Evolutionary conservation across 1,140 invertebrate species (phyloP), one percentile per base, ranked within the genome.

Genomic region (Acromyrmex heyeri): DNA sequence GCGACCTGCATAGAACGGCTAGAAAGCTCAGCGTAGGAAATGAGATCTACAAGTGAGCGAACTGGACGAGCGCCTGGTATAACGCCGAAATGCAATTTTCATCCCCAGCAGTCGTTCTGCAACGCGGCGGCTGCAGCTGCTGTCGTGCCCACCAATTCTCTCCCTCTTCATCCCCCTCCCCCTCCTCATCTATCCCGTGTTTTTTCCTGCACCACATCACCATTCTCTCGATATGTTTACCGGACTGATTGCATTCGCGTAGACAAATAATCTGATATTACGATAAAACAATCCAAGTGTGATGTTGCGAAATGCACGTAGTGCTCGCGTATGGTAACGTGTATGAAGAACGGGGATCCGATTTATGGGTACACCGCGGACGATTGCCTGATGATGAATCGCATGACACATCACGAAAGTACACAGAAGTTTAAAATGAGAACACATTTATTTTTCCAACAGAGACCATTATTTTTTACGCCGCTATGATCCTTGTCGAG

Each of bases 41-140:
- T 92, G 88, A 92, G 90, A 92, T 91, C 72, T 90, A 88, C 88
- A 69, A 88, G 85, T 90, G 88, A 87, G 65, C 70, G 81, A 65
- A 67, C 76, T 82, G 88, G 78, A 86, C 79, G 65, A 64, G 72
- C 30, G 73, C 24, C 57, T 21, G 61, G 48, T 82, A 65, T 72
- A 83, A 61, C 57, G 83, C 75, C 86, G 85, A 91, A 91, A 92
- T 88, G 90, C 88, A 92, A 92, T 92, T 92, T 91, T 92, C 90
- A 92, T 92, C 72, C 21, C 72, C 21, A 55, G 55, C 81, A 67
- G 59, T 44, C 55, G 65, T 50, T 30, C 24, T 57, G 81, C 73
- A 61, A 50, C 86, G 81, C 64, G 65, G 50, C 73, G 48, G 48
- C 65, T 61, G 30, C 57, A 38, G 76, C 34, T 79, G 82, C 64